Evolutionary conservation across 2,888 invertebrate genomes (phyloP), one percentile per base, ranked within the genome.

Genomic region (Dione juno): DNA sequence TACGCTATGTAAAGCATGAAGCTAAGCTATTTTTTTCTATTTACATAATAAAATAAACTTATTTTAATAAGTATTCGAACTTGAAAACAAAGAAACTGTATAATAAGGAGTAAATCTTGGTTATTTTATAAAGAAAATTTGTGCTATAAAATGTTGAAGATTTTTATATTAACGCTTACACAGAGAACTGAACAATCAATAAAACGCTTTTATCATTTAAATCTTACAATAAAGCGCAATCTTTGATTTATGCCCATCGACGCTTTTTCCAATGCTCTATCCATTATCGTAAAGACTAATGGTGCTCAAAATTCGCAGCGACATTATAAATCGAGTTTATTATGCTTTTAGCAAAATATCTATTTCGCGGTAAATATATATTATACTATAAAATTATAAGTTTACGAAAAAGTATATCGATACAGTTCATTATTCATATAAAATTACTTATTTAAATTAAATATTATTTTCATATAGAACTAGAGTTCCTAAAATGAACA

Each of bases 271-370:
- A 54, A 64, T 50, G 40, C 43, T 57, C 63, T 58, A 58, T 70
- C 54, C 61, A 61, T 67, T 16, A 50, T 54, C 50, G 61, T 71
- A 41, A 65, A 66, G 48, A 67, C 63, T 67, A 70, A 70, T 63
- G 57, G 67, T 67, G 48, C 48, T 64, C 65, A 58, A 71, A 68
- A 71, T 65, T 68, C 63, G 40, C 10, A 43, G 50, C 43, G 68
- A 68, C 71, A 40, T 68, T 59, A 68, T 59, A 65, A 65, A 68
- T 68, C 43, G 64, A 45, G 35, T 64, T 69, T 57, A 57, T 64
- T 13, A 40, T 50, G 48, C 64, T 64, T 69, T 64, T 37, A 64
- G 37, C 54, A 43, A 16, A n/a, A 16, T n/a, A 41, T n/a, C 41
- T 52, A 19, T 58, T 59, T 13, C 16, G 16, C 21, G 16, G 37